Percentiles rank a stretch among this genome's conserved stretches.
phyloP scores from a whole-genome alignment of 2,113 vertebrate genomes.

The Benthochromis sp. region DNA sequence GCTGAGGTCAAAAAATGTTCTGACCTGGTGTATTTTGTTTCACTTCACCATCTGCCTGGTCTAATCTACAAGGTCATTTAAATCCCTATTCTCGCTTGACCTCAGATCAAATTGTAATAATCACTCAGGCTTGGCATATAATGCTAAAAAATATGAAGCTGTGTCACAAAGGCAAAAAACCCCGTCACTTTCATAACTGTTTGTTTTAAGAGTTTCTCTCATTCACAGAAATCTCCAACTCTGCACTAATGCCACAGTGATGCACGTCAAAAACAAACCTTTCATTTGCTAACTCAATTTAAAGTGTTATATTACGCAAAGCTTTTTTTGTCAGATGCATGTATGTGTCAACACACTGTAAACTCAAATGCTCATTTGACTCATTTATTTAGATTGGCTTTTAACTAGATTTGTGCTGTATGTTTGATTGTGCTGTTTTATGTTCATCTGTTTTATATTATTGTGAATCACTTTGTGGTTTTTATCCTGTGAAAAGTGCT shows the following conservation, averaged over 20 bases:
- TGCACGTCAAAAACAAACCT: not conserved
- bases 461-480: not conserved
- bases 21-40: conserved; percentile 56
- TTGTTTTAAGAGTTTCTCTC: not conserved
- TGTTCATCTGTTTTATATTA: not conserved
- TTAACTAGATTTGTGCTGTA: not conserved
- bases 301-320: not conserved
- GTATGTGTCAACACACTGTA: not conserved
- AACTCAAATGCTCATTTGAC: not conserved
- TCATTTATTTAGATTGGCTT: not conserved
- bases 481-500: not conserved
- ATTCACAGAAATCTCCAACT: not conserved
- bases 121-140: not conserved
- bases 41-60: conserved; percentile 62
- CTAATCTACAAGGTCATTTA: conserved; percentile 48
- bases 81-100: not conserved
- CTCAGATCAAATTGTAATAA: not conserved
- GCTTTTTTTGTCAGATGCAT: not conserved
- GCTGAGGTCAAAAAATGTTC: conserved; percentile 24
- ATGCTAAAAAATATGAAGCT: not conserved
- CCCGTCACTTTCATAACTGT: accelerated
- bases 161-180: not conserved
- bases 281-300: not conserved
- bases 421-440: not conserved
- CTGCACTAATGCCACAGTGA: not conserved